Base-by-base conservation (phyloP, 1,140 invertebrate genomes). In the Heliconius melpomene region DNA sequence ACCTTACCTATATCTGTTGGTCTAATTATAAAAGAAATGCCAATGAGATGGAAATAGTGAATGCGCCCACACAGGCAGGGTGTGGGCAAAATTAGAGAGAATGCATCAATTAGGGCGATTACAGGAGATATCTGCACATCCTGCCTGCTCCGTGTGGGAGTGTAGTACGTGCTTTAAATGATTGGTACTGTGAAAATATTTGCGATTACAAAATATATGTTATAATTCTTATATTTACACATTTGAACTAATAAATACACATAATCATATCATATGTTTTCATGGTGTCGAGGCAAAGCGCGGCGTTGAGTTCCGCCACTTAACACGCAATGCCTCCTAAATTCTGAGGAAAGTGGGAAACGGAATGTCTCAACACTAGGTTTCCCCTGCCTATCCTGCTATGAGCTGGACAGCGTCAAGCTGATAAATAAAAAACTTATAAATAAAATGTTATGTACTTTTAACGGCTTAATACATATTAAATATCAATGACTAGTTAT, bases 41-140 rank as follows among this genome's bases (percentile, higher is more conserved):
- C 78, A 88, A 85, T 88, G 81, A 86, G 82, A 88, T 88, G 86
- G 83, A 86, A 88, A 89, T 87, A 82, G 77, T 77, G 83, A 77
- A 82, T 72, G 77, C 82, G 82, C 85, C 83, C 84, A 88, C 87
- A 80, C 74, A 5, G 36, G 71, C 60, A 86, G 84, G 85, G 84
- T 85, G 87, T 80, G 86, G 78, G 82, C 79, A 80, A 87, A 89
- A 90, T 89, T 87, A 85, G 84, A 85, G 84, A 76, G 84, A 86
- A 86, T 79, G 83, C 74, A 81, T 87, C 85, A 90, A 92, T 92
- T 90, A 89, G 86, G 84, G 75, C 86, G 85, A 91, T 89, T 91
- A 88, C 87, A 85, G 79, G 66, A 83, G 79, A 79, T 84, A 80
- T 80, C 82, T 82, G 84, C 82, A 85, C 86, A 90, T 92, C 89